phyloP scores from a whole-genome alignment of 1,140 invertebrate species.

The Leptinotarsa lineolata region DNA sequence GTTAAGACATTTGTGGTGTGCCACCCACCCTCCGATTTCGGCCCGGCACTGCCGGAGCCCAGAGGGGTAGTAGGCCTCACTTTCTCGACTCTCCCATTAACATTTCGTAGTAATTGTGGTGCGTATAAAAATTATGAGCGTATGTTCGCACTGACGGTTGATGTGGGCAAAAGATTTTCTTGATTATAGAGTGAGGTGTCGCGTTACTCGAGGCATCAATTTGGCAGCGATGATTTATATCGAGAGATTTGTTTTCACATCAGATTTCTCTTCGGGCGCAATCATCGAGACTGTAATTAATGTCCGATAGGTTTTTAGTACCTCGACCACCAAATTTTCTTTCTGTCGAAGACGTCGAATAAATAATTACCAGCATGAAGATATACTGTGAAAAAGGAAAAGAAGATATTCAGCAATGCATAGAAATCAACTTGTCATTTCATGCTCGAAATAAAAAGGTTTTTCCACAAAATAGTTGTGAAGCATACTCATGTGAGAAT shows the following conservation, averaged over 20 bases:
- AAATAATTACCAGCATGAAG: constrained; percentile 31
- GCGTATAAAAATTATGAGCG: constrained; percentile 46
- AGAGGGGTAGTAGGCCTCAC: too few relatives aligned
- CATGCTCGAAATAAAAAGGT: too few relatives aligned
- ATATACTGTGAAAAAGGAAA: too few relatives aligned
- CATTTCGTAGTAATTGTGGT: constrained; percentile 8
- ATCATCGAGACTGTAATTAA: constrained; percentile 8
- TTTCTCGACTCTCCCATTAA: too few relatives aligned
- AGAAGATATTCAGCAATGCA: too few relatives aligned
- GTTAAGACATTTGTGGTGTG: too few relatives aligned
- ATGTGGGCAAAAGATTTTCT: constrained; percentile 24
- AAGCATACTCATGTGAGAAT: too few relatives aligned
- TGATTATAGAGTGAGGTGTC: constrained; percentile 8
- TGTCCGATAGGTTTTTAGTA: not conserved
- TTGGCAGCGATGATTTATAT: constrained; percentile 8
- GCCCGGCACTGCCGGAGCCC: too few relatives aligned
- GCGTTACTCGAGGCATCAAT: not conserved
- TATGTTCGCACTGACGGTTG: constrained; percentile 49
- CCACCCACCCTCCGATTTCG: too few relatives aligned
- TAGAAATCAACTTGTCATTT: too few relatives aligned
- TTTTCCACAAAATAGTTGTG: too few relatives aligned
- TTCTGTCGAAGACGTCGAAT: constrained; percentile 32
- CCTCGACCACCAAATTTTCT: not conserved
- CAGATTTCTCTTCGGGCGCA: not conserved
- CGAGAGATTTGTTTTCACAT: constrained; percentile 1